Evolutionary conservation across 2,888 invertebrate species (phyloP), one percentile per base, ranked within the genome.

Genomic region (Apeira syringaria): DNA sequence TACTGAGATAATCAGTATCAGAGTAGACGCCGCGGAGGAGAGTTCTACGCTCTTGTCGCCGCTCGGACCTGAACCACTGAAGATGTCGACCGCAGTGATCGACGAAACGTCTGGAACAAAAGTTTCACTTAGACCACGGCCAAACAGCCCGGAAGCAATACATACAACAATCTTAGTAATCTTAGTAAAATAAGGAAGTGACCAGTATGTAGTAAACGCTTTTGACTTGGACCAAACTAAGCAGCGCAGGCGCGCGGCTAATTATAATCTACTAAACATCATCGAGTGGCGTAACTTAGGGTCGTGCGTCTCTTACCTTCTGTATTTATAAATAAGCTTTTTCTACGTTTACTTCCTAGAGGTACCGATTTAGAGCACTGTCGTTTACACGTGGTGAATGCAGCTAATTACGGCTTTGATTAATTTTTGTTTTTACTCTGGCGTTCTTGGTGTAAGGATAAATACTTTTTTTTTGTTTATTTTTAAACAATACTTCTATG

Each of bases 261-360:
- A 87, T 89, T 89, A 89, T 89, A 89, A 85, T 86, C 86, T 77
- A 80, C 87, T 85, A 83, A 86, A 85, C 82, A 84, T 85, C 84
- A 86, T 83, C 81, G 83, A 80, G 80, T 78, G 78, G 71, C 67
- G 79, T 80, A 80, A 81, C 60, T 78, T 86, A 81, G 87, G 88
- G 85, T 83, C 78, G 82, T 20, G 2, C 20, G 20, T 20, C 15
- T 15, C 15, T 2, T 75, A 64, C 69, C 74, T 76, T 65, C 67
- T 72, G 68, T 84, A 82, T 83, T 84, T 85, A 78, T 80, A 79
- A 80, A 83, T 72, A 70, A 54, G 56, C 53, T 71, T 77, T 78
- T 77, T 77, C 63, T 63, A 62, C 57, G 50, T 58, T 62, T 61
- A 66, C 71, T 73, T 77, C 68, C 68, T 63, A 58, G 60, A 58